phyloP scores from a whole-genome alignment of 2,797 vertebrate species.

The Acridotheres tristis region DNA sequence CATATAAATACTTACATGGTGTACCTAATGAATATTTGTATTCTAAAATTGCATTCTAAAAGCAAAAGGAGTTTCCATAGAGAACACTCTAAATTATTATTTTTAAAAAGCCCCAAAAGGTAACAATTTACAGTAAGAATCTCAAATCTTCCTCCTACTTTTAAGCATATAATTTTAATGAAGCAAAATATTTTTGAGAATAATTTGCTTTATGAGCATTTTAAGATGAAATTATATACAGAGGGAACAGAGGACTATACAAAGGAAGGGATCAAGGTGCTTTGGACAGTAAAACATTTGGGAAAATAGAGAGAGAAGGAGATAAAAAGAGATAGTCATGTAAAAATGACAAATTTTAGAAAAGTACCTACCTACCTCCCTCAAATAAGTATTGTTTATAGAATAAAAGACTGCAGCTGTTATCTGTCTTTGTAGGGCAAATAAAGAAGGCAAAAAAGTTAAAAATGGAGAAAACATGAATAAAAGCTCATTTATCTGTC shows the following conservation, averaged over 20 bases:
- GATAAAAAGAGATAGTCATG: accelerated
- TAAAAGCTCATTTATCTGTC: accelerated
- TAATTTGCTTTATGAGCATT: background rate
- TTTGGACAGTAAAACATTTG: background rate
- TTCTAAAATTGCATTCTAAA: background rate
- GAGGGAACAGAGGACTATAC: background rate
- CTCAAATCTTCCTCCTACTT: background rate
- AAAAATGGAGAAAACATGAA: background rate
- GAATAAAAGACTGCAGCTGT: background rate
- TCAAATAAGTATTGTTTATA: background rate
- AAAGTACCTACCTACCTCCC: background rate
- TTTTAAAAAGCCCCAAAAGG: background rate
- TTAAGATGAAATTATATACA: background rate
- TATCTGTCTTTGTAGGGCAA: background rate
- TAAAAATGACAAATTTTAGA: background rate
- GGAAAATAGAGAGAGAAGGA: background rate
- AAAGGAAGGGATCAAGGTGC: background rate
- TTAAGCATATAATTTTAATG: background rate
- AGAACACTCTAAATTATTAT: background rate
- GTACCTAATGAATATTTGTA: background rate
- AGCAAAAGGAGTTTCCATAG: background rate
- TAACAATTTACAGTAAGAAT: background rate
- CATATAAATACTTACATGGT: background rate
- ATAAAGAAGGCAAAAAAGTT: background rate
- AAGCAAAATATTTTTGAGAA: background rate